Conservation (phyloP, 1,140 invertebrate species). For the Chironomus tepperi region DNA sequence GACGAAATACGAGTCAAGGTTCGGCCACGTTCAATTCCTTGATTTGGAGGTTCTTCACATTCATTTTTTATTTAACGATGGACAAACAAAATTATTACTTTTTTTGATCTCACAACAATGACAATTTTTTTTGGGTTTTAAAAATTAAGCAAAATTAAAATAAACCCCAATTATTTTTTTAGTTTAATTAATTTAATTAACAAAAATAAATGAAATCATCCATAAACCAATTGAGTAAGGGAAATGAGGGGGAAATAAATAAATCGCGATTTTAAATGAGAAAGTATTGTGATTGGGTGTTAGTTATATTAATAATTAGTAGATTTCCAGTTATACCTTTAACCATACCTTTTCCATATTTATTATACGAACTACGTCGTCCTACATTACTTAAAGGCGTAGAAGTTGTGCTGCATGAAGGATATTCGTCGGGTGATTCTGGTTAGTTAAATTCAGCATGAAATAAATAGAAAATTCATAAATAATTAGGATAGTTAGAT, state of each 20-base stretch:
- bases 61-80: background rate
- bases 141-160: constrained; percentile 2
- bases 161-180: background rate
- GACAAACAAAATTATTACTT: background rate
- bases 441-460: constrained; percentile 28
- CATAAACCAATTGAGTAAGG: background rate
- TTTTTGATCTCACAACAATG: background rate
- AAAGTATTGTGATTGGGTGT: background rate
- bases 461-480: too few species aligned
- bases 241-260: too few species aligned
- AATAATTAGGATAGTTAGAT: constrained; percentile 35
- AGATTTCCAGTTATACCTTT: constrained; percentile 28
- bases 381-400: constrained; percentile 46
- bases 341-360: constrained; percentile 63
- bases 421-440: constrained; percentile 70
- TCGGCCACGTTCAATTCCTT: constrained; percentile 36
- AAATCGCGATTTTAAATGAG: too few species aligned
- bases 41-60: constrained; percentile 45
- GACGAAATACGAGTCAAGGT: constrained; percentile 40
- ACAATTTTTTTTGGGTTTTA: background rate
- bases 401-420: constrained; percentile 39
- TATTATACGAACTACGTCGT: constrained; percentile 75
- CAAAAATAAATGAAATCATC: background rate
- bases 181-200: background rate
- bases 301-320: background rate